phyloP scores from a whole-genome alignment of 2,888 invertebrate species.

The Orthonevra nobilis region DNA sequence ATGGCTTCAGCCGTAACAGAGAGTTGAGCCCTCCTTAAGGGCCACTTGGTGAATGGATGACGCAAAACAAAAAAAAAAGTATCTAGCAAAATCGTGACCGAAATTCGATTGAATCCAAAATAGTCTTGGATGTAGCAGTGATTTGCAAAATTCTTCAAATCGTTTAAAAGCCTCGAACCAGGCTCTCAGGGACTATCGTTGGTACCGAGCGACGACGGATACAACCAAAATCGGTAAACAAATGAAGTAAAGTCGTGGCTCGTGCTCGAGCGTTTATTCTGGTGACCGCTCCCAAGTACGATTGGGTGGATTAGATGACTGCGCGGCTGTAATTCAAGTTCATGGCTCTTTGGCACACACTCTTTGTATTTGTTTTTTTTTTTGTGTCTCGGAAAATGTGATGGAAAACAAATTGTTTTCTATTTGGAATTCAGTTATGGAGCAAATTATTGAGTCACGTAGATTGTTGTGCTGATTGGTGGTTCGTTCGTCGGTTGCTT shows the following conservation, averaged over 20 bases:
- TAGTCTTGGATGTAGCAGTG: neutral
- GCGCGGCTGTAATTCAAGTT: conserved; percentile 36
- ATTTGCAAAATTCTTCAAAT: conserved; percentile 5
- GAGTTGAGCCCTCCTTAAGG: conserved; percentile 17
- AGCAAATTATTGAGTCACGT: conserved; percentile 41
- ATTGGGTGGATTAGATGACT: conserved; percentile 1
- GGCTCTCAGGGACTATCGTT: conserved; percentile 9
- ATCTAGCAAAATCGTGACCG: conserved; percentile 33
- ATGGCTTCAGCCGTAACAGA: neutral
- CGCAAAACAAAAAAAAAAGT: conserved; percentile 1
- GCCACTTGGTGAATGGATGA: conserved; percentile 20
- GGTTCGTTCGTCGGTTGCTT: neutral
- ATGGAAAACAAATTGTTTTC: conserved; percentile 31
- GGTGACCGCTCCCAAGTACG: conserved; percentile 6
- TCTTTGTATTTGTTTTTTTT: neutral
- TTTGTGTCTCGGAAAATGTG: neutral
- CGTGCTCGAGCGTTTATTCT: conserved; percentile 16
- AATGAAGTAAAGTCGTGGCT: conserved; percentile 16
- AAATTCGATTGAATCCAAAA: conserved; percentile 24
- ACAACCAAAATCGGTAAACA: conserved; percentile 9
- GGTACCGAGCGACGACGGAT: conserved; percentile 26
- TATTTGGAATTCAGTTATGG: conserved; percentile 19
- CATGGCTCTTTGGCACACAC: conserved; percentile 7
- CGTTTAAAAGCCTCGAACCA: neutral
- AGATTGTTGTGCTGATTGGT: neutral